phyloP scores from a whole-genome alignment of 2,797 vertebrate species.

The Spinibarbus caldwelli region DNA sequence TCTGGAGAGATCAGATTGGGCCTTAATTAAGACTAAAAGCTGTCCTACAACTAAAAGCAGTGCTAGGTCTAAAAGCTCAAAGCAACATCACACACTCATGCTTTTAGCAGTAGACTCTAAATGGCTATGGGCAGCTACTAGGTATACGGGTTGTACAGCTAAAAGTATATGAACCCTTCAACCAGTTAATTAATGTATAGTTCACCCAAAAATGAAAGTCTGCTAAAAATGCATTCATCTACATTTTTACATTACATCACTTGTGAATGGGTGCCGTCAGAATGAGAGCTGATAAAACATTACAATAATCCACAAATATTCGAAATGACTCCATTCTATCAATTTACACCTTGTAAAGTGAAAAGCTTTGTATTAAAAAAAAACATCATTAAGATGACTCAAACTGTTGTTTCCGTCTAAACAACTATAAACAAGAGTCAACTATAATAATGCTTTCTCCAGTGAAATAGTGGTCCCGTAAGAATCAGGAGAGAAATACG shows the following conservation, averaged over 20 bases:
- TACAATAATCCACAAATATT: not conserved
- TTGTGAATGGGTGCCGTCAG: not conserved
- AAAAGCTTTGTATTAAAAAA: not conserved
- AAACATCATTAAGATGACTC: too few species aligned
- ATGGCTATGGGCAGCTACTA: not conserved
- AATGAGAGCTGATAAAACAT: not conserved
- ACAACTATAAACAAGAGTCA: not conserved
- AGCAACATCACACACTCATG: not conserved
- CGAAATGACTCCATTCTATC: not conserved
- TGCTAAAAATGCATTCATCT: not conserved
- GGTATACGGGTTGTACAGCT: not conserved
- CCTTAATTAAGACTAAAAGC: constrained; percentile 36
- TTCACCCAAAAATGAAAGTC: not conserved
- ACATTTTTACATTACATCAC: not conserved
- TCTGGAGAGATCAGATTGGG: constrained; percentile 60
- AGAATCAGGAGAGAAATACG: not conserved
- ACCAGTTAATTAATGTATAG: not conserved
- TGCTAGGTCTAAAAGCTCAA: constrained; percentile 7
- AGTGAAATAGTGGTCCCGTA: not conserved
- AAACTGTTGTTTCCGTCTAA: not conserved
- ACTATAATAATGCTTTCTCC: not conserved
- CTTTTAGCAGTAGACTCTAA: not conserved
- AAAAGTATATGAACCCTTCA: not conserved
- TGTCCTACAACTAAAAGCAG: constrained; percentile 21
- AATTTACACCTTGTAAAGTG: not conserved